A percentile compares a stretch with the other conserved stretches of the same genome.
phyloP scores from a whole-genome alignment of 2,113 vertebrate species.

The Suricata suricatta region DNA sequence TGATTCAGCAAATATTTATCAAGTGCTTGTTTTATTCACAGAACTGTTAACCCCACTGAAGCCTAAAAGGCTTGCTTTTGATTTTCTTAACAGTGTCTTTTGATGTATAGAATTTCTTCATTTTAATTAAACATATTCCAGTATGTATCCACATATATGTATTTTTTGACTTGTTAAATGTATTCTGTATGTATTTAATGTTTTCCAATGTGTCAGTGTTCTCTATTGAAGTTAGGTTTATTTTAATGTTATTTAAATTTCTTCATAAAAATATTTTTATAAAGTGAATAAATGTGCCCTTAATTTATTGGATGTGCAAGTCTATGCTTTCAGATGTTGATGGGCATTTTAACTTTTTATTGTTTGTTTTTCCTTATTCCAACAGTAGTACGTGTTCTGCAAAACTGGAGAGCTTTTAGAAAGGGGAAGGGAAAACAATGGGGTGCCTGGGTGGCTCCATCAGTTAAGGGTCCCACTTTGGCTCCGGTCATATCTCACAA shows the following conservation, averaged over 20 bases:
- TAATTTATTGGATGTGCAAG: not conserved
- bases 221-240: not conserved
- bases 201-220: not conserved
- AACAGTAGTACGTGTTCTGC: not conserved
- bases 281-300: not conserved
- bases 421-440: not conserved
- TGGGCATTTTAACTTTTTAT: not conserved
- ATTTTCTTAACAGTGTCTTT: not conserved
- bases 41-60: slow-evolving; percentile 54
- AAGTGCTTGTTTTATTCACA: slow-evolving; percentile 49
- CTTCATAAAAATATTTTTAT: not conserved
- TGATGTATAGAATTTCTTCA: not conserved
- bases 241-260: not conserved
- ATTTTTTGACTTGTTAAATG: not conserved
- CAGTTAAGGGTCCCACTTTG: too few species aligned
- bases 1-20: slow-evolving; percentile 63
- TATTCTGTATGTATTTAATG: not conserved
- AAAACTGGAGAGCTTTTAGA: not conserved
- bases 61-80: not conserved
- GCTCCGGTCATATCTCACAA: too few species aligned
- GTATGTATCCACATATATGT: not conserved
- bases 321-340: not conserved
- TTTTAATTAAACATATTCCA: not conserved
- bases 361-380: not conserved
- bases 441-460: too few species aligned